phyloP scores from a whole-genome alignment of 2,888 invertebrate species.

The Morpho achilles region DNA sequence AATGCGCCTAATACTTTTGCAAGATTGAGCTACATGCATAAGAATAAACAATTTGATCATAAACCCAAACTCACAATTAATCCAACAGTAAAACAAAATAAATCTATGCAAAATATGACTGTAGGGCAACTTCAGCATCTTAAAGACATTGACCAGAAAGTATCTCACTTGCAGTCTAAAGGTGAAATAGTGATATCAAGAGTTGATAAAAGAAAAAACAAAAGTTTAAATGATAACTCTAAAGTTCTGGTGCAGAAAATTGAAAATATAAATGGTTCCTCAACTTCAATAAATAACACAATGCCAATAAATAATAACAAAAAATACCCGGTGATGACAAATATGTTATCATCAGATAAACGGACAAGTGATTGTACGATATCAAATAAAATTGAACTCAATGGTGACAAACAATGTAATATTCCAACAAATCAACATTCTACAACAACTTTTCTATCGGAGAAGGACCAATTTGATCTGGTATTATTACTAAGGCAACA shows the following conservation, averaged over 20 bases:
- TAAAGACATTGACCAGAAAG: slow-evolving; percentile 23
- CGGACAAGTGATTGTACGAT: not conserved
- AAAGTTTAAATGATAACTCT: slow-evolving; percentile 10
- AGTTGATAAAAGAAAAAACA: slow-evolving; percentile 19
- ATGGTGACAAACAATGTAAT: slow-evolving; percentile 6
- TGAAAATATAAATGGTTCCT: slow-evolving; percentile 8
- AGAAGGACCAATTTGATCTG: slow-evolving; percentile 55
- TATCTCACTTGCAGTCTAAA: slow-evolving; percentile 28
- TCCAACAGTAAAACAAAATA: slow-evolving; percentile 14
- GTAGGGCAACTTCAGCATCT: slow-evolving; percentile 9
- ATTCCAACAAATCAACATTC: not conserved
- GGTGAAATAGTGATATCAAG: slow-evolving; percentile 29
- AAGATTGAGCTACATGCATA: slow-evolving; percentile 65
- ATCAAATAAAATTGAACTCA: slow-evolving; percentile 6
- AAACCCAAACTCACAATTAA: slow-evolving; percentile 37
- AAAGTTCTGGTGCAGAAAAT: slow-evolving; percentile 12
- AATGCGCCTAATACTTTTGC: slow-evolving; percentile 62
- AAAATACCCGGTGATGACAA: slow-evolving; percentile 24
- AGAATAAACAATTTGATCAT: slow-evolving; percentile 52
- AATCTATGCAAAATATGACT: slow-evolving; percentile 4
- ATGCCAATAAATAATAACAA: slow-evolving; percentile 4
- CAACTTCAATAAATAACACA: not conserved
- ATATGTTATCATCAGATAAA: slow-evolving; percentile 23
- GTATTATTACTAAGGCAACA: slow-evolving; percentile 49
- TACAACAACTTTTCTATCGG: slow-evolving; percentile 33